Percentiles rank a stretch among this genome's conserved stretches.
phyloP scores from a whole-genome alignment of 2,797 vertebrate genomes.

The Xiphophorus birchmanni region DNA sequence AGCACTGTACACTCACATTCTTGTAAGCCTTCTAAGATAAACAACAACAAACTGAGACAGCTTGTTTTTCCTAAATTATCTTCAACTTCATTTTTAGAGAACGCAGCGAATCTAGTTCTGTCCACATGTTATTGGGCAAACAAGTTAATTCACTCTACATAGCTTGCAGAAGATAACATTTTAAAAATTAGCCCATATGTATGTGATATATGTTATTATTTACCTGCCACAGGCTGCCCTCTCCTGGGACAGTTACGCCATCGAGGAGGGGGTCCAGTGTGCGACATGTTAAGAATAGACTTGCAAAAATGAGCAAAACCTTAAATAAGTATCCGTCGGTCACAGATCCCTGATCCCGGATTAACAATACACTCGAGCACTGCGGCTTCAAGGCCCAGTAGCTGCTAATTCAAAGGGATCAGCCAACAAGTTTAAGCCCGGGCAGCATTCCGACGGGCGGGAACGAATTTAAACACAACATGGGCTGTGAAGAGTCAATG shows the following conservation, averaged over 20 bases:
- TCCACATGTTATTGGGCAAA: not conserved
- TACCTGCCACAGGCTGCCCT: conserved; percentile 94
- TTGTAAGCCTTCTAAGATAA: not conserved
- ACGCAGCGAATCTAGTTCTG: not conserved
- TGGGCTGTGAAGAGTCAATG: conserved; percentile 10
- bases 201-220: conserved; percentile 38
- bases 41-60: not conserved
- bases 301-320: conserved; percentile 7
- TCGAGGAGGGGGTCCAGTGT: conserved; percentile 92
- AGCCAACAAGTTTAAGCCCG: conserved; percentile 35
- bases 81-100: not conserved
- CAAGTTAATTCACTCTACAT: not conserved
- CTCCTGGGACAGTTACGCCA: conserved; percentile 95
- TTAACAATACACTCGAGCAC: conserved; percentile 51
- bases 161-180: not conserved
- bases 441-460: conserved; percentile 36
- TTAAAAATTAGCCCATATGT: not conserved
- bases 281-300: conserved; percentile 79
- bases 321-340: conserved; percentile 8
- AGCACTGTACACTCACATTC: not conserved
- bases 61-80: not conserved
- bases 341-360: conserved; percentile 25
- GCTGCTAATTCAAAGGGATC: conserved; percentile 40
- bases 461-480: conserved; percentile 6
- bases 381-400: conserved; percentile 60